Evolutionary conservation across 2,113 vertebrate genomes (phyloP), one percentile per base, ranked within the genome.

Genomic region (Siniperca chuatsi): DNA sequence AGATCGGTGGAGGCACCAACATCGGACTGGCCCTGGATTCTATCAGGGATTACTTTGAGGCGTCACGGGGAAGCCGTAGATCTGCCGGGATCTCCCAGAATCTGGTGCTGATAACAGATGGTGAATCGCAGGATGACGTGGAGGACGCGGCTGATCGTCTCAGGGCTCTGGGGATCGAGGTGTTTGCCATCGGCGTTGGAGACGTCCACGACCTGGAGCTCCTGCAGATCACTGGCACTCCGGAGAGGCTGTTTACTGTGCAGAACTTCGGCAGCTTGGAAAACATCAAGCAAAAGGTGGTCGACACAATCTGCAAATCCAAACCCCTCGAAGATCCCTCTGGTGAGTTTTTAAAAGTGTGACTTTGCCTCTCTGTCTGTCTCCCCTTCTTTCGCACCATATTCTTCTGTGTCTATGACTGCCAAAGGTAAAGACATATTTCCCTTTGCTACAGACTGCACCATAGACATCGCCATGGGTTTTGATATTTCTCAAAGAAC

Each of bases 31-130:
- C 94, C 1, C 84, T 97, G 52, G 29, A 33, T 1, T 89, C 89
- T 57, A 90, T 94, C 21, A 78, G 20, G 4, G 81, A 57, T 0
- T 91, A 95, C 76, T 97, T 97, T 64, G 35, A 95, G 7, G 76
- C 82, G 4, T 86, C 69, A 0, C 83, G 37, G 0, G 96, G 97
- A 2, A 87, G 95, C 65, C 88, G 95, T 5, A 93, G 55, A 20
- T 81, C 78, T 10, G 62, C 25, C 0, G 65, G 64, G 2, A 74
- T 96, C 33, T 90, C 93, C 8, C 96, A 97, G 85, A 96, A 95
- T 25, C 92, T 97, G 57, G 75, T 97, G 18, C 86, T 97, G 66
- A 96, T 97, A 88, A 97, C 96, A 0, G 96, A 96, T 9, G 94
- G 96, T 0, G 73, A 86, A 0, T 96, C 96, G 0, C 18, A 86